Base-by-base conservation (phyloP, 2,888 invertebrate genomes). In the Blastobasis adustella region DNA sequence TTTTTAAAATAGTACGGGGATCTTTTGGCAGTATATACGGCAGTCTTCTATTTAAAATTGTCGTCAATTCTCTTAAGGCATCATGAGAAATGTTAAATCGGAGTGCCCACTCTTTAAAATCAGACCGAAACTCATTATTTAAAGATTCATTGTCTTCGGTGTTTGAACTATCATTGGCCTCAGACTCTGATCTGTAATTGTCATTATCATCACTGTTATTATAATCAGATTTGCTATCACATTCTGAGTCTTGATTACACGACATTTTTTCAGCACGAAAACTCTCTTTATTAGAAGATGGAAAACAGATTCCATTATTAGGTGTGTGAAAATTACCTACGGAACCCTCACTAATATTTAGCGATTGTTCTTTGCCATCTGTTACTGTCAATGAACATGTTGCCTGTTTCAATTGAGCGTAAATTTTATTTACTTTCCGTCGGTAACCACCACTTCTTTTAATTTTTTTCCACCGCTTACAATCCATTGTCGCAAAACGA, bases 321-420 rank as follows among this genome's bases (percentile, higher is more conserved):
- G 50, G 37, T 37, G 45, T 40, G 44, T 50, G 36, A 50, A 50
- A 46, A 50, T 50, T 50, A 37, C 23, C 46, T 46, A 46, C 50
- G 46, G 50, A 50, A 45, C 50, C 50, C 50, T 38, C 50, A 45
- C 39, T 50, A 46, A 46, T 45, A 50, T 46, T 50, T 36, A 23
- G 39, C 39, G 50, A 39, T 50, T 45, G 38, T 43, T 43, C 44
- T 49, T 49, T 23, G 23, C 23, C 49, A 49, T 40, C 49, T 40
- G 49, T 49, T 42, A 49, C 37, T 39, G 43, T 40, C 43, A 43
- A 36, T 49, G 43, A 42, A 43, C 39, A 49, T 43, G 49, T 43
- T 43, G 49, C 37, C 40, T 37, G 43, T 44, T 49, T 38, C 5
- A 38, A 10, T 44, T 10, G 9, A n/a, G 44, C 9, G 10, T 44